Conservation (phyloP, 2,888 invertebrate genomes). For the Polydrusus pterygomalis region DNA sequence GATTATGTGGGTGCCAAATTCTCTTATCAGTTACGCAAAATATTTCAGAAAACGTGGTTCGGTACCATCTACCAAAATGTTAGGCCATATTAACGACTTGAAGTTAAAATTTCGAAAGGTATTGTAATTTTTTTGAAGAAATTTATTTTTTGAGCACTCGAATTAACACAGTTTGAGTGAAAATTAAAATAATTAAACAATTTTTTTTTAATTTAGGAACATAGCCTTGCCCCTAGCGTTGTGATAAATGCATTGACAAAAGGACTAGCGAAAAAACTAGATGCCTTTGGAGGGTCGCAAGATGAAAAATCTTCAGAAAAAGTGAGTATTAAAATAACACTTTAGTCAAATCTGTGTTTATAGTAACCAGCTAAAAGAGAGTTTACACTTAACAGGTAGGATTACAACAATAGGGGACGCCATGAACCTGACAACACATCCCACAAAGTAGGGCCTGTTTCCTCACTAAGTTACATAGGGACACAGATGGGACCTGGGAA, state of each 20-base stretch:
- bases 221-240: conserved; percentile 71
- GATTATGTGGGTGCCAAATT: conserved; percentile 29
- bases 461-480: too few species aligned
- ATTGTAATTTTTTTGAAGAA: neutral
- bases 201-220: conserved; percentile 66
- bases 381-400: too few species aligned
- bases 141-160: too few species aligned
- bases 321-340: conserved; percentile 56
- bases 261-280: conserved; percentile 85
- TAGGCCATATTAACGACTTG: neutral
- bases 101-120: neutral
- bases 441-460: too few species aligned
- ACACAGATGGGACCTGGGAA: too few species aligned
- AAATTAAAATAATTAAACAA: too few species aligned
- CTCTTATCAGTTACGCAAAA: neutral
- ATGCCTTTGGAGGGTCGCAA: conserved; percentile 75
- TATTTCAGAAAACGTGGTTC: neutral
- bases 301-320: conserved; percentile 74
- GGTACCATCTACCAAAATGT: neutral
- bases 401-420: too few species aligned
- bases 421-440: too few species aligned
- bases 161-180: neutral
- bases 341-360: too few species aligned
- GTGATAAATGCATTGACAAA: conserved; percentile 82
- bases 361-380: too few species aligned